Conservation (phyloP, 2,888 invertebrate genomes). For the Eugnorisma glareosa region DNA sequence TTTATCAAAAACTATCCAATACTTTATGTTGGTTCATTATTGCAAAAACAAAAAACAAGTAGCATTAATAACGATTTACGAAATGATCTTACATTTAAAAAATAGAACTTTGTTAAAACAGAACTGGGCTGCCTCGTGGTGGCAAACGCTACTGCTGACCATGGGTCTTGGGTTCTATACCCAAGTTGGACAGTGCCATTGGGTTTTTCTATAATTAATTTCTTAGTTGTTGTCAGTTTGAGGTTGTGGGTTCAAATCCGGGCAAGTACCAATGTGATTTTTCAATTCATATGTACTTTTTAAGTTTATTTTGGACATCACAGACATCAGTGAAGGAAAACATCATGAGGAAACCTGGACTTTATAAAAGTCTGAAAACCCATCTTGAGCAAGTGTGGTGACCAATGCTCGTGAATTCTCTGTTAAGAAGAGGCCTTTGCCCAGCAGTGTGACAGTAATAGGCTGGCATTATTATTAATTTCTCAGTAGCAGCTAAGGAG, state of each 20-base stretch:
- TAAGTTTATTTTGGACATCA: too few species aligned
- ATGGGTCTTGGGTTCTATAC: not conserved
- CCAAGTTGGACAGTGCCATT: not conserved
- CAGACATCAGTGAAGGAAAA: too few species aligned
- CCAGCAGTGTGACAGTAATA: too few species aligned
- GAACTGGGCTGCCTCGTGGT: not conserved
- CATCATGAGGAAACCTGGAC: too few species aligned
- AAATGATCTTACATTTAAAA: not conserved
- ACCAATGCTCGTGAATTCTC: too few species aligned
- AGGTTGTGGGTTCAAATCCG: too few species aligned
- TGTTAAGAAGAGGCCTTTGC: too few species aligned
- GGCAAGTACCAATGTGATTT: too few species aligned
- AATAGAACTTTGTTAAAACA: not conserved
- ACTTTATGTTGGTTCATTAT: not conserved
- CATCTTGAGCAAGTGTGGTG: too few species aligned
- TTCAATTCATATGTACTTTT: too few species aligned
- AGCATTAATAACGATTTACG: not conserved
- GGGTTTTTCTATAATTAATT: not conserved
- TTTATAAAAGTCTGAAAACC: too few species aligned
- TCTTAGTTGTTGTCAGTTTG: too few species aligned
- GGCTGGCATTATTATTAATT: not conserved
- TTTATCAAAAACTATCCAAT: constrained; percentile 1
- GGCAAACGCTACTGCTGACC: not conserved
- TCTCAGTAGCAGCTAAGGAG: not conserved
- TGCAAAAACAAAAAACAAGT: not conserved